Evolutionary conservation across 2,888 invertebrate species (phyloP).

Genomic region (Cistogaster globosa): DNA sequence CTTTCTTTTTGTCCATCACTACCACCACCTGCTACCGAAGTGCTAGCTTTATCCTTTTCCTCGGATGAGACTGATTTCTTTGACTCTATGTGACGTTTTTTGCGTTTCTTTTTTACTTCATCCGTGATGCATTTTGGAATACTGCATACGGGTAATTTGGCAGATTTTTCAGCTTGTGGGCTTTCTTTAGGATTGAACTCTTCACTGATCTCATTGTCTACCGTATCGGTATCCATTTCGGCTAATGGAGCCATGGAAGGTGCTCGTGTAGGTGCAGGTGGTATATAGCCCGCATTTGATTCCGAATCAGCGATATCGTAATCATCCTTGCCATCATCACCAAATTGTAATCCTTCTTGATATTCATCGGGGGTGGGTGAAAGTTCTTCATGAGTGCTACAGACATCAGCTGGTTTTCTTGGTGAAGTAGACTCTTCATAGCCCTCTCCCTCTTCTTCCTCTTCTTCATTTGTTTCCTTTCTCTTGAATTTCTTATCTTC

Average conservation of each 20-base stretch:
- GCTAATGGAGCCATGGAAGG: constrained; percentile 87
- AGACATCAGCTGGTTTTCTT: constrained; percentile 48
- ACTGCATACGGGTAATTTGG: constrained; percentile 55
- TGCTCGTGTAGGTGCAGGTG: constrained; percentile 82
- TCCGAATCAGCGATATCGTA: constrained; percentile 80
- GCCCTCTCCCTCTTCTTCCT: constrained; percentile 64
- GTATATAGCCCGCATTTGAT: constrained; percentile 77
- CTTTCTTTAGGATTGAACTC: constrained; percentile 44
- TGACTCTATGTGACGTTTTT: constrained; percentile 79
- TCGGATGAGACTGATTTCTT: constrained; percentile 77
- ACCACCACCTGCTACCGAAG: constrained; percentile 61
- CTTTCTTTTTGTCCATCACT: constrained; percentile 51
- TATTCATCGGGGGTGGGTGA: constrained; percentile 83
- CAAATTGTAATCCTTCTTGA: constrained; percentile 80
- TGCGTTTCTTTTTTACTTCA: constrained; percentile 78
- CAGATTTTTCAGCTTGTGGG: constrained; percentile 55
- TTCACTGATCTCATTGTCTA: constrained; percentile 86
- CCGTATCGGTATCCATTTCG: constrained; percentile 88
- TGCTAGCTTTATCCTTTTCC: constrained; percentile 75
- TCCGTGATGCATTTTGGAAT: constrained; percentile 73
- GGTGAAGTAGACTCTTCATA: constrained; percentile 47
- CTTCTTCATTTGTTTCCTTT: no score
- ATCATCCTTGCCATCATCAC: constrained; percentile 75
- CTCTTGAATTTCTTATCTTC: constrained; percentile 13
- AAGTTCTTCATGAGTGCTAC: constrained; percentile 77